phyloP scores from a whole-genome alignment of 2,113 vertebrate genomes.

The Cettia cetti region DNA sequence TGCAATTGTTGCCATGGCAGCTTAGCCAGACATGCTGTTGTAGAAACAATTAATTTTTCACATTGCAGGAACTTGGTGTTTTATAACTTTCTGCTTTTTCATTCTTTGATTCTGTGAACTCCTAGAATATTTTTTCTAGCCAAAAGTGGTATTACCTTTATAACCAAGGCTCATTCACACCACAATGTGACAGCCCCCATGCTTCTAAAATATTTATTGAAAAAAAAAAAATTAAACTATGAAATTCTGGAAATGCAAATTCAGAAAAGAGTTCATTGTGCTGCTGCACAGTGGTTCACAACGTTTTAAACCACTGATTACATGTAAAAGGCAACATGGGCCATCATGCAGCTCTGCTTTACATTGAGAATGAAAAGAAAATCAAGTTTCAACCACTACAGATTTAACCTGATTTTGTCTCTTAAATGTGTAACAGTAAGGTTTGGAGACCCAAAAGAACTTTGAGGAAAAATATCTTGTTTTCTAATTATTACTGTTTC shows the following conservation, averaged over 20 bases:
- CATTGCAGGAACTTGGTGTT: background rate
- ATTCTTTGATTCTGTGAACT: background rate
- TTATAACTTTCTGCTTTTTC: background rate
- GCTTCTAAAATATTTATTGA: background rate
- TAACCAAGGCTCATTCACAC: background rate
- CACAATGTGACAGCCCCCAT: background rate
- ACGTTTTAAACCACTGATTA: background rate
- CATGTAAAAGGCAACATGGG: background rate
- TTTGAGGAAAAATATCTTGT: background rate
- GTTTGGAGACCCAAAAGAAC: background rate
- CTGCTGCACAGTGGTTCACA: background rate
- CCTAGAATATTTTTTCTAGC: background rate
- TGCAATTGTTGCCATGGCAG: slow-evolving; percentile 43
- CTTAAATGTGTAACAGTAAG: background rate
- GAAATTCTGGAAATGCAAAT: background rate
- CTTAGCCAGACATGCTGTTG: background rate
- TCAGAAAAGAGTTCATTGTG: background rate
- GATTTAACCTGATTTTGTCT: background rate
- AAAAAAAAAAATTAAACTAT: background rate
- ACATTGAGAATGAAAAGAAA: background rate
- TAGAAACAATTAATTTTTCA: background rate
- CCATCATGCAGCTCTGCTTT: background rate
- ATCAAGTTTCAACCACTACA: background rate
- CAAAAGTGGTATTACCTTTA: background rate
- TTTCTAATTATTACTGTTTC: background rate